Conservation (phyloP, 1,140 invertebrate species). For the Drosophila azteca region DNA sequence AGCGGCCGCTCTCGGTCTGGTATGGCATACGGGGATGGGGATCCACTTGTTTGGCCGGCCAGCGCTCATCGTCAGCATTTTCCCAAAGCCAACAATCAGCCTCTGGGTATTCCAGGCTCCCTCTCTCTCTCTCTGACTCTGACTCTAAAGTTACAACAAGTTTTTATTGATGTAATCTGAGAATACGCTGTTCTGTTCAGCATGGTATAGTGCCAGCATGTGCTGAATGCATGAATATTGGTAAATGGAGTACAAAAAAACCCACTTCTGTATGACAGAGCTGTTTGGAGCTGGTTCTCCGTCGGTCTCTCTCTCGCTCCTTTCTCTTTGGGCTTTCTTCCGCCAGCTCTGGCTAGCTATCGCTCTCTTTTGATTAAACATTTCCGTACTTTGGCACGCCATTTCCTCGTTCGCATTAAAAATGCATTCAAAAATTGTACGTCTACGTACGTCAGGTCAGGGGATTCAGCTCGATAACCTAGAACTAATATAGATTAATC, state of each 20-base stretch:
- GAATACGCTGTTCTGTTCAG: neutral
- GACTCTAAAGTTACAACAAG: conserved; percentile 35
- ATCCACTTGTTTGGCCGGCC: conserved; percentile 43
- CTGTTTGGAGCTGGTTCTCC: conserved; percentile 10
- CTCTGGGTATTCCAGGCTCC: conserved; percentile 38
- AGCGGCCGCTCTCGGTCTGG: conserved; percentile 3
- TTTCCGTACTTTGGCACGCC: conserved; percentile 46
- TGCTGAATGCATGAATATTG: neutral
- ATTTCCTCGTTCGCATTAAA: conserved; percentile 35
- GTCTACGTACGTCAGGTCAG: conserved; percentile 18
- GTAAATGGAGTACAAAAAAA: conserved; percentile 12
- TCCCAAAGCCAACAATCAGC: conserved; percentile 24
- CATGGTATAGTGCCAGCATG: neutral
- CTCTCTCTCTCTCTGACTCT: neutral
- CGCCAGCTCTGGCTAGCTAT: conserved; percentile 14
- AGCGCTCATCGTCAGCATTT: conserved; percentile 14
- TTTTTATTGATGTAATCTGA: conserved; percentile 24
- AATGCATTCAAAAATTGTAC: conserved; percentile 28
- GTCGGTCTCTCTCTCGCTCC: conserved; percentile 2
- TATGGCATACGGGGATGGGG: neutral
- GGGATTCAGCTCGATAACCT: conserved; percentile 36
- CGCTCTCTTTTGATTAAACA: conserved; percentile 13
- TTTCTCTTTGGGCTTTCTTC: conserved; percentile 3
- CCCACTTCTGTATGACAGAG: neutral
- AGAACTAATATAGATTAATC: conserved; percentile 26